Base-by-base conservation (phyloP, 2,113 vertebrate genomes). In the Ardeotis arabs region DNA sequence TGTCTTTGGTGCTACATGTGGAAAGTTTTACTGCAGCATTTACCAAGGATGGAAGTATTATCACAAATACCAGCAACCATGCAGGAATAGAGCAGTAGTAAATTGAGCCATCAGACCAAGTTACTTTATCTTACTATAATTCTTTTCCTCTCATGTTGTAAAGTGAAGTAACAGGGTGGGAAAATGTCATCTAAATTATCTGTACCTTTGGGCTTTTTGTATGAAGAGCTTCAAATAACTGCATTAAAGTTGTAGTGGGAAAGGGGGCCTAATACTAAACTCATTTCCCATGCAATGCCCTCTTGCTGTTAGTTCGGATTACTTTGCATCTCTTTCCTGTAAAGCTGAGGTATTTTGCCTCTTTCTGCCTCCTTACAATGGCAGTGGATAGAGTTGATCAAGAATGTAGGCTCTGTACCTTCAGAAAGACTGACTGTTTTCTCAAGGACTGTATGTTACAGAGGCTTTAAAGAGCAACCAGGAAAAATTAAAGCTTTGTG, bases 41-140 rank as follows among this genome's bases (percentile, higher is more conserved):
- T 92, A 88, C 55, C 89, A 68, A 33, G 90, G 89, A 94, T 95
- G 89, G 89, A 23, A 91, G 59, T 35, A 64, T 77, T 93, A 81
- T 55, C 37, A 75, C 62, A 87, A 95, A 95, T 69, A 95, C 74
- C 55, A 90, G 92, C 72, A 84, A 31, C 59, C 28, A 3, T 87
- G n/a, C 31, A 84, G 60, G 52, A 88, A 81, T 9, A 64, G 35
- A 93, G 49, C 64, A 78, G 94, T 82, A 82, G 25, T 55, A 93
- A 95, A 94, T 92, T 23, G 60, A 70, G 39, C 79, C 63, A 92
- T 93, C 50, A 85, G n/a, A 80, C 8, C n/a, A 78, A 96, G 92
- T 95, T 72, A 66, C 47, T 89, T 79, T 79, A 62, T 68, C 31
- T 73, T 93, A 33, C 28, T 72, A 8, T 53, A 28, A 17, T 83